These are phyloP conservation scores for Herpailurus yagouaroundi DNA, from an alignment of 2,113 vertebrate species.

Conservation along the genomic window DNA sequence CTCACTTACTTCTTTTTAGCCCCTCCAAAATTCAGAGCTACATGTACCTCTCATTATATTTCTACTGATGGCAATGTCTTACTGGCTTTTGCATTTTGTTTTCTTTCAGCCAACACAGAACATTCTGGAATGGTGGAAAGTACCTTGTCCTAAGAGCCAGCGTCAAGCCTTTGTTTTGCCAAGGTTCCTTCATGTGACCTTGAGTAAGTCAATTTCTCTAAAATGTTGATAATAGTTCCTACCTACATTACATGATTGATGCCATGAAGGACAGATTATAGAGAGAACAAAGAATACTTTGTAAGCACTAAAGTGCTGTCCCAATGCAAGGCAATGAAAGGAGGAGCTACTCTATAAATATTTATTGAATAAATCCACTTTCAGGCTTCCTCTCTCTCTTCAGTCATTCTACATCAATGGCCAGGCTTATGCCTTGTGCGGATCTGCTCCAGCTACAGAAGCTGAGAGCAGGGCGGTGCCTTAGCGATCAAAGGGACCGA, in stretches of 20 bases:
- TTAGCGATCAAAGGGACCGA: neutral
- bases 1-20: neutral
- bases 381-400: neutral
- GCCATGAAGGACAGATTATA: neutral
- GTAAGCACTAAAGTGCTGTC: neutral
- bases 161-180: neutral
- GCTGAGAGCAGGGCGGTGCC: neutral
- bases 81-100: neutral
- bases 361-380: neutral
- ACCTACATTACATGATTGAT: neutral
- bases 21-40: neutral
- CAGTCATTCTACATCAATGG: rapidly evolving
- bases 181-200: neutral
- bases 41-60: neutral
- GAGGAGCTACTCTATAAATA: neutral
- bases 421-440: neutral
- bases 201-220: neutral
- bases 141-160: neutral
- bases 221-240: neutral
- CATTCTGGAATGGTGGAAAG: neutral
- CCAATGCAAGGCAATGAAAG: neutral
- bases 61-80: neutral
- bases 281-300: neutral
- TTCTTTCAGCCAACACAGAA: neutral
- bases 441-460: neutral